Evolutionary conservation across 2,797 vertebrate species (phyloP), one percentile per base, ranked within the genome.

Genomic region (Acestrorhynchus altus): DNA sequence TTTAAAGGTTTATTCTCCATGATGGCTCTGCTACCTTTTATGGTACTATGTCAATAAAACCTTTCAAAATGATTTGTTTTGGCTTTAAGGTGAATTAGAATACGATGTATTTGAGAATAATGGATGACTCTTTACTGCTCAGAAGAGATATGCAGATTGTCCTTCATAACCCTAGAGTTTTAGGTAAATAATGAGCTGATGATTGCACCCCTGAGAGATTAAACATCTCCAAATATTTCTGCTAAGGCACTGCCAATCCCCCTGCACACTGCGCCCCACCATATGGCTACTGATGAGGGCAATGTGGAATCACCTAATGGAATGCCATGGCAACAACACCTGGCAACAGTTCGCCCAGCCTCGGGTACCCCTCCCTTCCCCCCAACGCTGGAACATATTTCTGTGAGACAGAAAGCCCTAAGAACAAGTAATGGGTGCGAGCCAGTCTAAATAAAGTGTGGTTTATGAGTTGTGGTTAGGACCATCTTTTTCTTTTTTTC

Each of bases 381-480:
- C 81, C 71, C 76, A 13, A 95, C 81, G 77, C 95, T 96, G 95
- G 95, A 96, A 96, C 93, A 91, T 94, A 94, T 96, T 96, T 96
- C 94, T 91, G 90, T 94, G 95, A 97, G 95, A 96, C 96, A 96
- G 95, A 98, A 96, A 95, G 93, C 95, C 94, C 94, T 95, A 94
- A 96, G 96, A 97, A 96, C 95, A 96, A 98, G 96, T 95, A 95
- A 95, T 96, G 95, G 94, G 94, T 86, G 86, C 87, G 88, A 84
- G 96, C 96, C 96, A 97, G 95, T 93, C 94, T 96, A 96, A 98
- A 97, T 96, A 97, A 95, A 93, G 94, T 95, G 95, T 70, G 95
- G 94, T 97, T 97, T 96, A 94, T 94, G 95, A 95, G 95, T 94
- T 96, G 95, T 85, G 96, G 97, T 98, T 93, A 96, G 93, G 96